Conservation (phyloP, 2,797 vertebrate species). For the Chromis chromis region DNA sequence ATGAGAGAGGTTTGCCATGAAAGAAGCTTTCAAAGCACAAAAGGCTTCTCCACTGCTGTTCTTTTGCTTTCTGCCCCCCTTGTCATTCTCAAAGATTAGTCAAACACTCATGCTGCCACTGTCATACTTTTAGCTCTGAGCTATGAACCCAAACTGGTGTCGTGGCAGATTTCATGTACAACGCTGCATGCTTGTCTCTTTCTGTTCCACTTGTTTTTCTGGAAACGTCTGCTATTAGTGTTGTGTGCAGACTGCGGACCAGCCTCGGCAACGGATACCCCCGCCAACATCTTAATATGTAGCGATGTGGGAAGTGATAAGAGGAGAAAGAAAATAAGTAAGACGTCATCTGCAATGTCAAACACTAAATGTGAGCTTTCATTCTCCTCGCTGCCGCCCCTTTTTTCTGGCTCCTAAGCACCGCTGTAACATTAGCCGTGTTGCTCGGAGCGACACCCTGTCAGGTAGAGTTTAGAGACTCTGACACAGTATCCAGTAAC, state of each 20-base stretch:
- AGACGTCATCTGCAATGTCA: conserved; percentile 83
- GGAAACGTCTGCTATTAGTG: conserved; percentile 15
- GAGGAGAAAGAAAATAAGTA: conserved; percentile 77
- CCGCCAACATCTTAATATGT: conserved; percentile 57
- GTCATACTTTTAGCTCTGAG: conserved; percentile 55
- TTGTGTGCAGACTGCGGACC: conserved; percentile 20
- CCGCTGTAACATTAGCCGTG: conserved; percentile 77
- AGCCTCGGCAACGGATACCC: conserved; percentile 44
- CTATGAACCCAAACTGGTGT: conserved; percentile 57
- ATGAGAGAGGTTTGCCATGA: conserved; percentile 66
- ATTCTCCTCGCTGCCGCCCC: conserved; percentile 47
- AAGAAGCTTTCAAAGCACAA: conserved; percentile 78
- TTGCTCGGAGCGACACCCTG: conserved; percentile 79
- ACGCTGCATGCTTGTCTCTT: conserved; percentile 49
- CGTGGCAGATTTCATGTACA: conserved; percentile 57
- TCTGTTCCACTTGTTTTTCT: conserved; percentile 21
- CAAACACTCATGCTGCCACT: conserved; percentile 40
- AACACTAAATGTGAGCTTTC: conserved; percentile 70
- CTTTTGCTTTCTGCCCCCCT: conserved; percentile 50
- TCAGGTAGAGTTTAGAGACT: conserved; percentile 79
- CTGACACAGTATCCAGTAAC: conserved; percentile 75
- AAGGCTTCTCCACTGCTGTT: conserved; percentile 52
- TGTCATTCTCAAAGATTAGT: conserved; percentile 63
- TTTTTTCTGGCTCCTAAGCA: conserved; percentile 61
- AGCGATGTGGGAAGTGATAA: conserved; percentile 71